phyloP scores from a whole-genome alignment of 2,888 invertebrate species.

The Theretra japonica region DNA sequence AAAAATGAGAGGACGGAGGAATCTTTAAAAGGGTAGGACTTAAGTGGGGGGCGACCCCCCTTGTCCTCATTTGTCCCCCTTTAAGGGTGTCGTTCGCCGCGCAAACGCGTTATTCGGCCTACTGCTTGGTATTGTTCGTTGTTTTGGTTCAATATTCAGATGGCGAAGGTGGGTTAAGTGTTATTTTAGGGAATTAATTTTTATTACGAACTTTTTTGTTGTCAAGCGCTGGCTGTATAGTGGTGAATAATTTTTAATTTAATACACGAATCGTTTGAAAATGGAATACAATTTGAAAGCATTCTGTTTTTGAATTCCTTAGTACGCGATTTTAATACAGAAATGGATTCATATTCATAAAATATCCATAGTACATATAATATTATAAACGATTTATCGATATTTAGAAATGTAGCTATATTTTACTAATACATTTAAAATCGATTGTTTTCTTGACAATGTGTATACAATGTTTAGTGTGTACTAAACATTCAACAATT shows the following conservation, averaged over 20 bases:
- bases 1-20: constrained; percentile 83
- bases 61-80: constrained; percentile 52
- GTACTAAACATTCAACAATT: too few species aligned
- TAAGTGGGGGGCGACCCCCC: constrained; percentile 71
- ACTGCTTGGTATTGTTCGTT: constrained; percentile 77
- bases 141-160: constrained; percentile 78
- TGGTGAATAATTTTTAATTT: not conserved
- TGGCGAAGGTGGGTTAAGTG: constrained; percentile 74
- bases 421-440: too few species aligned
- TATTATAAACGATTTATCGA: too few species aligned
- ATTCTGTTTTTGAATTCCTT: too few species aligned
- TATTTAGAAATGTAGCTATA: too few species aligned
- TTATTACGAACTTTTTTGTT: constrained; percentile 29
- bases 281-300: too few species aligned
- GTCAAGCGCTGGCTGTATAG: constrained; percentile 4
- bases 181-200: constrained; percentile 66
- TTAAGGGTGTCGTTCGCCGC: constrained; percentile 63
- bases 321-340: too few species aligned
- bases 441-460: too few species aligned
- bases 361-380: too few species aligned
- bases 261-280: too few species aligned
- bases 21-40: constrained; percentile 85
- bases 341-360: too few species aligned
- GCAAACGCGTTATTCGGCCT: constrained; percentile 79
- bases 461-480: too few species aligned